Conservation (phyloP, 2,888 invertebrate genomes). For the Amblyteles armatorius region DNA sequence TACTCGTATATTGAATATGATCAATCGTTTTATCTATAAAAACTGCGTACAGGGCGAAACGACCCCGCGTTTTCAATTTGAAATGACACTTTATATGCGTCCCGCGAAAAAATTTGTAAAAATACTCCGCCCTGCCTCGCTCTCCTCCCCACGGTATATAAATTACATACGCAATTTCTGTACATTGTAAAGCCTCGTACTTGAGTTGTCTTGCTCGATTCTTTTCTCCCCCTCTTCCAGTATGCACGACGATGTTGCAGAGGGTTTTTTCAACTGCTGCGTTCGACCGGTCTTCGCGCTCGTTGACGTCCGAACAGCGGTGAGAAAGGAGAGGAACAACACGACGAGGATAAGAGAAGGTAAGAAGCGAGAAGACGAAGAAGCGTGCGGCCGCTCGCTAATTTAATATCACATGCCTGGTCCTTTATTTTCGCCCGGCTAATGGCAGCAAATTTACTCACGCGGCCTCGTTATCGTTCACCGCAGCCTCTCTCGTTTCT, state of each 20-base stretch:
- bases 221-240: constrained; percentile 2
- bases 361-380: constrained; percentile 58
- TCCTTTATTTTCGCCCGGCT: constrained; percentile 83
- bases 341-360: constrained; percentile 50
- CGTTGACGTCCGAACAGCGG: constrained; percentile 40
- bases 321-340: constrained; percentile 61
- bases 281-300: constrained; percentile 65
- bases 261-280: constrained; percentile 49
- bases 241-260: constrained; percentile 12
- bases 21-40: too few relatives aligned
- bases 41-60: too few relatives aligned
- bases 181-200: too few relatives aligned
- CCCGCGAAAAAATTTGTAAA: too few relatives aligned
- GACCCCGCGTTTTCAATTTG: too few relatives aligned
- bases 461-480: constrained; percentile 79
- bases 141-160: too few relatives aligned
- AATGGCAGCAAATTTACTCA: constrained; percentile 83
- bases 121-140: too few relatives aligned
- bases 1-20: background rate
- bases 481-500: constrained; percentile 53
- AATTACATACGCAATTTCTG: too few relatives aligned
- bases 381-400: constrained; percentile 76
- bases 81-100: too few relatives aligned
- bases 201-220: background rate
- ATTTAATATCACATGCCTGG: constrained; percentile 82